A percentile compares a stretch with the other conserved stretches of the same genome.
These are phyloP conservation scores for Galaxias olidus DNA, from an alignment of 2,797 vertebrate species.

Conservation along the genomic window DNA sequence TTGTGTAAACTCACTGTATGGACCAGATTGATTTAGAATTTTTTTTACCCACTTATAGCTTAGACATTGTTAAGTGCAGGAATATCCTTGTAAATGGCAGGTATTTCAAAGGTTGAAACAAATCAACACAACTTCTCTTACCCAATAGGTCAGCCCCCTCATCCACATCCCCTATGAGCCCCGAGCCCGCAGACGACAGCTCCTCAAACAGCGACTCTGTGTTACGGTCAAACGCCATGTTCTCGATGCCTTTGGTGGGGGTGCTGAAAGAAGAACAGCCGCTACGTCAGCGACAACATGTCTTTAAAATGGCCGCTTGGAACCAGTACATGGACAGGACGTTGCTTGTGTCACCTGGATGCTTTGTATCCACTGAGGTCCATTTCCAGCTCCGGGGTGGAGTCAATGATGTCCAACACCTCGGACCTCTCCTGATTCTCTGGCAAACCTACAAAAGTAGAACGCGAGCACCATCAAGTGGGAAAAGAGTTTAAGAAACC, in stretches of 20 bases:
- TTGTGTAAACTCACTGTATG: too few species aligned
- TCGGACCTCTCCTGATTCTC: conserved; percentile 94
- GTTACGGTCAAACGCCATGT: conserved; percentile 96
- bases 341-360: conserved; percentile 78
- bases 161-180: conserved; percentile 96
- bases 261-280: conserved; percentile 74
- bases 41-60: too few species aligned
- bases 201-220: conserved; percentile 98
- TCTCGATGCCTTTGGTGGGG: conserved; percentile 95
- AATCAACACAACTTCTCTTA: conserved; percentile 63
- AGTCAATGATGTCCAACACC: conserved; percentile 97
- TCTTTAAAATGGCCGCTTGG: not conserved
- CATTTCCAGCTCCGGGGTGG: conserved; percentile 97
- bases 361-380: conserved; percentile 89
- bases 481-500: not conserved
- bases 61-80: too few species aligned
- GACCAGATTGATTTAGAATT: too few species aligned
- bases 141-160: conserved; percentile 97
- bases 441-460: conserved; percentile 74
- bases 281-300: not conserved
- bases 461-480: not conserved
- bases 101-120: too few species aligned
- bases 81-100: too few species aligned
- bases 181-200: conserved; percentile 93
- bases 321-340: not conserved